Conservation (phyloP, 2,888 invertebrate genomes). For the Entomobrya proxima region DNA sequence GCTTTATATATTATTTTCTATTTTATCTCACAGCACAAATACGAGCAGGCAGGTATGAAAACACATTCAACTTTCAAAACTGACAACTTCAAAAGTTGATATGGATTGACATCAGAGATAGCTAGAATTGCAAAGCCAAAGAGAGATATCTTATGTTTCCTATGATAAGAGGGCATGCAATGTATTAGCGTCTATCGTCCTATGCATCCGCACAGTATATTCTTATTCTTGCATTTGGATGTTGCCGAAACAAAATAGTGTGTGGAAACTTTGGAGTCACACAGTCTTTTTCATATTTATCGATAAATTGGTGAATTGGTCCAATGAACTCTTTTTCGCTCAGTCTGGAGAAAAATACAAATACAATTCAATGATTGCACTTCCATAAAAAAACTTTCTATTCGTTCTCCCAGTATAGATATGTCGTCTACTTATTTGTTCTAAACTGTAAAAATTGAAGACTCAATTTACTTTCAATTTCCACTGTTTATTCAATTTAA, state of each 20-base stretch:
- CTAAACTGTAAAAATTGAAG: too few species aligned
- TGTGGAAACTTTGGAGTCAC: background rate
- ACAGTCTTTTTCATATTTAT: slow-evolving; percentile 7
- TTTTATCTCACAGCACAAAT: background rate
- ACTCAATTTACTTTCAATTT: too few species aligned
- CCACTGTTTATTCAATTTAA: too few species aligned
- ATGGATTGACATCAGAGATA: background rate
- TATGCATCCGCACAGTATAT: too few species aligned
- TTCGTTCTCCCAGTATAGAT: too few species aligned
- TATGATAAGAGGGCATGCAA: background rate
- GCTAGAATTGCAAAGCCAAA: background rate
- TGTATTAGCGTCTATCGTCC: too few species aligned
- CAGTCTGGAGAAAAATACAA: background rate
- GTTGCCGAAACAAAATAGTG: too few species aligned
- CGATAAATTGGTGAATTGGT: slow-evolving; percentile 12
- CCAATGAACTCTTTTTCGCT: background rate
- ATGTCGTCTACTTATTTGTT: too few species aligned
- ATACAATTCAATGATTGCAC: too few species aligned
- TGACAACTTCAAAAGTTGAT: slow-evolving; percentile 6
- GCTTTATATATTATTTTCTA: background rate
- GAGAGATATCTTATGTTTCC: background rate
- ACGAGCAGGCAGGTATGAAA: background rate
- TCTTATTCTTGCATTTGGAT: too few species aligned
- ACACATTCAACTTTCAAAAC: background rate
- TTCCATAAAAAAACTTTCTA: too few species aligned